A percentile compares a stretch with the other conserved stretches of the same genome.
Conservation (phyloP, 2,888 invertebrate species). For the Gymnocheta viridis region DNA sequence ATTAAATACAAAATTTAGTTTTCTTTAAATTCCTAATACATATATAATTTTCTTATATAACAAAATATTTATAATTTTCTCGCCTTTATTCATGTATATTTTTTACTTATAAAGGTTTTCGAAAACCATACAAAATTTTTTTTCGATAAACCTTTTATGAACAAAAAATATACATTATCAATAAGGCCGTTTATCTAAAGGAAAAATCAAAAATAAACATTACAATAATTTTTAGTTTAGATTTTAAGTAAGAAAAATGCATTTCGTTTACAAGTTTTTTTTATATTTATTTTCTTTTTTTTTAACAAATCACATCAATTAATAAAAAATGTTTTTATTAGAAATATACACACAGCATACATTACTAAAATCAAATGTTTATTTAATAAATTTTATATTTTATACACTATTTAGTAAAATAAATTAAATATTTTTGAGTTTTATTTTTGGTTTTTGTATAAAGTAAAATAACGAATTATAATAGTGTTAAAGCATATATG, state of each 20-base stretch:
- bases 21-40: constrained; percentile 2
- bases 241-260: constrained; percentile 58
- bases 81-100: too few relatives aligned
- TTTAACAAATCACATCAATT: constrained; percentile 42
- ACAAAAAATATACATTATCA: too few relatives aligned
- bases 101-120: too few relatives aligned
- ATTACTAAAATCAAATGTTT: constrained; percentile 54
- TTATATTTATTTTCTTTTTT: constrained; percentile 61
- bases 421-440: constrained; percentile 36
- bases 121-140: too few relatives aligned
- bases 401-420: constrained; percentile 55
- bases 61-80: neutral
- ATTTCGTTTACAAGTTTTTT: constrained; percentile 62
- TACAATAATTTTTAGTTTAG: constrained; percentile 59
- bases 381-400: constrained; percentile 69
- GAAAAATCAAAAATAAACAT: constrained; percentile 30
- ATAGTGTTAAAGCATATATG: too few relatives aligned
- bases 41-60: neutral
- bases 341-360: constrained; percentile 39
- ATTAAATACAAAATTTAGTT: neutral
- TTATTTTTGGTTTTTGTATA: constrained; percentile 33
- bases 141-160: too few relatives aligned
- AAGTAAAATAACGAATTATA: too few relatives aligned
- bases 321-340: constrained; percentile 54
- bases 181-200: constrained; percentile 22